Base-by-base conservation (phyloP, 2,888 invertebrate genomes). In the Ophioninae sp. region DNA sequence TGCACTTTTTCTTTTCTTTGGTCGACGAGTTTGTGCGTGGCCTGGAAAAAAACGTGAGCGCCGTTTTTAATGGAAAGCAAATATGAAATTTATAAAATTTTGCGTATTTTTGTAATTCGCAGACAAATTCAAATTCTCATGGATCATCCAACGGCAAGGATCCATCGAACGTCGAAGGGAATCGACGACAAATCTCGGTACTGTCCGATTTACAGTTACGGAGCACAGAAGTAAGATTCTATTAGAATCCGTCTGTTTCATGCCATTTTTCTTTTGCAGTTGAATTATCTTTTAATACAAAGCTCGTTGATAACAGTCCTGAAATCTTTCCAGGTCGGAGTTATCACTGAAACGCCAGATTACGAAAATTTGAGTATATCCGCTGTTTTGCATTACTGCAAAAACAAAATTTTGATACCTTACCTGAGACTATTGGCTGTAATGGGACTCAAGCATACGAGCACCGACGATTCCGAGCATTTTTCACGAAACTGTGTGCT, bases 371-470 rank as follows among this genome's bases (percentile, higher is more conserved):
- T 95, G 92, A 96, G 96, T 88, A 96, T 96, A 44, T 96, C 97
- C 13, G 96, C 96, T 10, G 95, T 97, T 86, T 94, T 97, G 91
- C 95, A 95, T 91, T 97, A 96, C 90, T 97, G 97, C 94, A 97
- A 97, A 93, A 95, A 95, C 78, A 97, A 96, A 95, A 96, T 97
- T 91, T 93, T 97, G 79, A 94, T 95, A 57, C 97, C 97, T 0
- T 97, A 97, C 91, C 93, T 97, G 86, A 94, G 96, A 87, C 93
- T 97, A 6, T 92, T 97, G 87, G 95, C 96, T 41, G 93, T 96
- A 65, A 96, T 97, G 93, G 97, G 97, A 20, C 93, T 97, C 84
- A 94, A 96, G 87, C 96, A 97, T 13, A 94, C 96, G 44, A 93
- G 94, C 59, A 94, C 95, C 62, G 96, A 96, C 85, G 94, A 94